A percentile compares a stretch with the other conserved stretches of the same genome.
These are phyloP conservation scores for Eilema depressum DNA, from an alignment of 2,888 invertebrate species.

Conservation along the genomic window DNA sequence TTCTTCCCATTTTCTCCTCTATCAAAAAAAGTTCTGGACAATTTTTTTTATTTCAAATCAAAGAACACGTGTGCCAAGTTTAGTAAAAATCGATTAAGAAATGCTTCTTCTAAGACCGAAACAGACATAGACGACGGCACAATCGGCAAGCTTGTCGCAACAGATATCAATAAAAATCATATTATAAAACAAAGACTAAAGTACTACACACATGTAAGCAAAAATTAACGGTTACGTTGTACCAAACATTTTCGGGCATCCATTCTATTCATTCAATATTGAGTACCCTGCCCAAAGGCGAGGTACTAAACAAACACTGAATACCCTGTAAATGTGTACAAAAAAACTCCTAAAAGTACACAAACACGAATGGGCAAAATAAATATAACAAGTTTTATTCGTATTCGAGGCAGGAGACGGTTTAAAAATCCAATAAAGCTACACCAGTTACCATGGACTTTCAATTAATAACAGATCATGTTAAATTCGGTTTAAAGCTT, in stretches of 20 bases:
- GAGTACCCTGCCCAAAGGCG: slow-evolving; percentile 9
- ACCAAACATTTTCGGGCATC: not conserved
- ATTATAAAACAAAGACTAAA: not conserved
- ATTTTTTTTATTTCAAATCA: too few relatives aligned
- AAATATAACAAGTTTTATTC: slow-evolving; percentile 32
- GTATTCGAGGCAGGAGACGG: slow-evolving; percentile 15
- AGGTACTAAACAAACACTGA: slow-evolving; percentile 14
- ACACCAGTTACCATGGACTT: slow-evolving; percentile 8
- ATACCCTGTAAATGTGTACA: not conserved
- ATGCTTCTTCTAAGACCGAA: too few relatives aligned
- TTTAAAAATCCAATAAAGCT: slow-evolving; percentile 28
- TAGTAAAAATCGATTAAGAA: too few relatives aligned
- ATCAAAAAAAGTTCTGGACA: too few relatives aligned
- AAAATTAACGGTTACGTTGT: not conserved
- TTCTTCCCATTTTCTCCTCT: too few relatives aligned
- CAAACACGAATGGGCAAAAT: slow-evolving; percentile 22
- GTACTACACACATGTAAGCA: not conserved
- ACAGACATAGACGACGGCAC: too few relatives aligned
- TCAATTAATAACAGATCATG: slow-evolving; percentile 35
- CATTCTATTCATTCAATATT: slow-evolving; percentile 9
- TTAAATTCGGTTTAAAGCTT: not conserved
- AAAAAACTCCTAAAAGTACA: slow-evolving; percentile 12
- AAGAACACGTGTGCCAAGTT: too few relatives aligned
- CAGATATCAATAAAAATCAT: too few relatives aligned
- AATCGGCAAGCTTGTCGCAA: too few relatives aligned